Evolutionary conservation across 2,113 vertebrate species (phyloP).

Genomic region (Pygoscelis adeliae): DNA sequence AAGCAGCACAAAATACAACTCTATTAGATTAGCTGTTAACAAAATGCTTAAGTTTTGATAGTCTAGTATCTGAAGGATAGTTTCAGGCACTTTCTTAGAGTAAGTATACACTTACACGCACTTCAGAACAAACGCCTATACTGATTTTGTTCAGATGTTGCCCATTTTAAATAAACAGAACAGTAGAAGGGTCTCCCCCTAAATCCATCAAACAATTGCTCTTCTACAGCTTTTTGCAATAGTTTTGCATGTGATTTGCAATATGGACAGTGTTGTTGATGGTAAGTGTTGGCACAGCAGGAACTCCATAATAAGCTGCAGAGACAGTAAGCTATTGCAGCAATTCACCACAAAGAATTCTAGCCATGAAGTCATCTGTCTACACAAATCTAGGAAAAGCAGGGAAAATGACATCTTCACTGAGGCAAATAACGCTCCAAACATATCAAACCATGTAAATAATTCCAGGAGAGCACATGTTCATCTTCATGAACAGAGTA

Average conservation of each 20-base stretch:
- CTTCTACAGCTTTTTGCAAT: neutral
- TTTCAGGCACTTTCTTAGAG: neutral
- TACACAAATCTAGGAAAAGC: conserved; percentile 23
- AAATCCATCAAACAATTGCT: neutral
- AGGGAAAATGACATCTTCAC: conserved; percentile 16
- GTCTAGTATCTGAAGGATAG: neutral
- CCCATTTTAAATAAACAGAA: neutral
- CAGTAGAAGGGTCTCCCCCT: neutral
- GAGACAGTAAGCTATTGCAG: neutral
- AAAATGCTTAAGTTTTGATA: neutral
- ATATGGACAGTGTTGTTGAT: neutral
- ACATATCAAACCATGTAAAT: conserved; percentile 43
- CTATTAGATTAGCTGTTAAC: neutral
- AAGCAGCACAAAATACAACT: neutral
- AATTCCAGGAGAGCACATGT: conserved; percentile 21
- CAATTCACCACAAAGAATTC: neutral
- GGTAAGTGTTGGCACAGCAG: neutral
- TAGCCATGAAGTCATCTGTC: conserved; percentile 6
- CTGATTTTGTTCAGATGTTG: neutral
- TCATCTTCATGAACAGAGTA: conserved; percentile 28
- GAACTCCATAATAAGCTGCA: neutral
- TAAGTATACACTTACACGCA: fast-evolving
- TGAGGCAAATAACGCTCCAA: conserved; percentile 24
- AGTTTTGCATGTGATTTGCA: neutral
- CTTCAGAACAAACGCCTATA: neutral